phyloP scores from a whole-genome alignment of 2,113 vertebrate species.

The Oryzias javanicus region DNA sequence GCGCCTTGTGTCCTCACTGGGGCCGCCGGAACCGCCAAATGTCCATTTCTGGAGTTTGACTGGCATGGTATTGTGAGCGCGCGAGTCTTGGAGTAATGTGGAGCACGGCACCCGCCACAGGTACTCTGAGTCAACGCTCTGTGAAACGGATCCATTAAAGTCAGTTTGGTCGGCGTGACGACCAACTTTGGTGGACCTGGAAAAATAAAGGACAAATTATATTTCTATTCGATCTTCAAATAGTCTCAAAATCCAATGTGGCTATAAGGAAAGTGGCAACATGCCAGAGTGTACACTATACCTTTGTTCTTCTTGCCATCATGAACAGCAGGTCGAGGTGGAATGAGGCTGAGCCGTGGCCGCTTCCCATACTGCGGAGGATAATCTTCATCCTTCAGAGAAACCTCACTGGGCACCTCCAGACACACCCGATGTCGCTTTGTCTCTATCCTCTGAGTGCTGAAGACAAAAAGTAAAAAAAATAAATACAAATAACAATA shows the following conservation, averaged over 20 bases:
- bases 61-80: conserved; percentile 47
- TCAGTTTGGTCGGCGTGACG: conserved; percentile 71
- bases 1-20: conserved; percentile 37
- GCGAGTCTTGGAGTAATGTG: conserved; percentile 52
- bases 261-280: not conserved
- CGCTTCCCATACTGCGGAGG: conserved; percentile 64
- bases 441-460: conserved; percentile 91
- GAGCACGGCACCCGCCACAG: conserved; percentile 17
- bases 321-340: conserved; percentile 39
- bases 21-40: conserved; percentile 48
- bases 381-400: conserved; percentile 79
- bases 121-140: conserved; percentile 40
- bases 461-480: not conserved
- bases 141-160: conserved; percentile 66
- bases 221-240: not conserved
- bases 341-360: conserved; percentile 61
- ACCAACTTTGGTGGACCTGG: conserved; percentile 70
- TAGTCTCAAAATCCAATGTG: not conserved
- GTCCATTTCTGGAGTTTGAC: conserved; percentile 56
- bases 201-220: not conserved
- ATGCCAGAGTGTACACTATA: not conserved
- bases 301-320: conserved; percentile 67
- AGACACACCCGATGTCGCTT: conserved; percentile 94
- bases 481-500: too few relatives aligned
- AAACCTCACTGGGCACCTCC: conserved; percentile 89